Evolutionary conservation across 2,888 invertebrate species (phyloP).

Genomic region (Caenorhabditis imperialis): DNA sequence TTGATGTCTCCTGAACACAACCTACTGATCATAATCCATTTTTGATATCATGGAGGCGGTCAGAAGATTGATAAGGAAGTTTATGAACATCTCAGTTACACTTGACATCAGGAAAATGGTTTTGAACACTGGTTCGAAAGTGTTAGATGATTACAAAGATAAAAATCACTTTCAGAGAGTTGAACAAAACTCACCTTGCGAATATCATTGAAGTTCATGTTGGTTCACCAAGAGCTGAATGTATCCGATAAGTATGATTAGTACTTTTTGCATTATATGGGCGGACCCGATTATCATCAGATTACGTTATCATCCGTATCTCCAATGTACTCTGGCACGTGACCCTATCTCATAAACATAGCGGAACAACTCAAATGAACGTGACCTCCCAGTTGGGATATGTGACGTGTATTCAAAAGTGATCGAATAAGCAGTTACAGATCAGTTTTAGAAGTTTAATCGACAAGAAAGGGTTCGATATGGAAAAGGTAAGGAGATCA

Average conservation of each 20-base stretch:
- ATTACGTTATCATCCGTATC: conserved; percentile 24
- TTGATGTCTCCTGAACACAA: too few species aligned
- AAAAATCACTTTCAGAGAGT: too few species aligned
- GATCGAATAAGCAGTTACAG: background rate
- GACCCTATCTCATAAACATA: background rate
- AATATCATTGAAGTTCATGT: conserved; percentile 35
- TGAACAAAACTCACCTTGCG: conserved; percentile 34
- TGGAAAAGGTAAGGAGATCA: conserved; percentile 22
- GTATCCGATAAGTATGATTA: background rate
- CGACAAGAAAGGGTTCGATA: conserved; percentile 26
- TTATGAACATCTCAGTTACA: too few species aligned
- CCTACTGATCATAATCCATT: too few species aligned
- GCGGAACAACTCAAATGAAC: too few species aligned
- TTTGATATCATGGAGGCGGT: too few species aligned
- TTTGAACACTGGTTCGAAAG: too few species aligned
- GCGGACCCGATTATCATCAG: conserved; percentile 33
- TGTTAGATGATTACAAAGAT: too few species aligned
- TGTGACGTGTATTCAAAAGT: too few species aligned
- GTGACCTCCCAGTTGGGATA: too few species aligned
- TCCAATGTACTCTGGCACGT: background rate
- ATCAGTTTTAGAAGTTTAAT: conserved; percentile 20
- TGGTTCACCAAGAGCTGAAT: background rate
- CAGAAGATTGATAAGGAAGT: too few species aligned
- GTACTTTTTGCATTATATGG: background rate
- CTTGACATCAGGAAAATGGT: too few species aligned